Conservation (phyloP, 1,140 invertebrate species). For the Atta cephalotes region DNA sequence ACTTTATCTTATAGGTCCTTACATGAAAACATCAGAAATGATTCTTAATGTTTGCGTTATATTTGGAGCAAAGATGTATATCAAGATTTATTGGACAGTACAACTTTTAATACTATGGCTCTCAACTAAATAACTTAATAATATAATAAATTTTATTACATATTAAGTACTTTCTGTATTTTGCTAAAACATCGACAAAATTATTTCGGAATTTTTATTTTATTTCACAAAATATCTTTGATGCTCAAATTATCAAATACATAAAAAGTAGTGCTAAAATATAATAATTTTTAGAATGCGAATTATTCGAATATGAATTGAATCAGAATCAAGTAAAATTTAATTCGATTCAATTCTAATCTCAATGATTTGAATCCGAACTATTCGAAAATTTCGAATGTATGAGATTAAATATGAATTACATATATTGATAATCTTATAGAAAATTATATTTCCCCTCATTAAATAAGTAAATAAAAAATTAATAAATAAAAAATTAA, state of each 20-base stretch:
- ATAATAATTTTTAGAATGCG: background rate
- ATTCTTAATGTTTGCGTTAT: background rate
- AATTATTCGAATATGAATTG: too few relatives aligned
- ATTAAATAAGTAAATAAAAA: background rate
- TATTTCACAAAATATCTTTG: background rate
- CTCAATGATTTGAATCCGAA: too few relatives aligned
- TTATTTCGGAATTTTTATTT: background rate
- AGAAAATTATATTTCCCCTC: too few relatives aligned
- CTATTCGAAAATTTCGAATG: too few relatives aligned
- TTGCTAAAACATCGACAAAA: background rate
- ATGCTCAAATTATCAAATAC: background rate
- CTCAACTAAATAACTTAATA: background rate
- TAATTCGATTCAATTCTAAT: too few relatives aligned
- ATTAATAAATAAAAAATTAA: background rate
- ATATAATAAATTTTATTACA: background rate
- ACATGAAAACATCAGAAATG: constrained; percentile 10
- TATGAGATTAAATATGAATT: too few relatives aligned
- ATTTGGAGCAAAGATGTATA: background rate
- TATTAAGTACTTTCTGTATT: background rate
- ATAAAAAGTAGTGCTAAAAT: background rate
- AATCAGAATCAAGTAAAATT: too few relatives aligned
- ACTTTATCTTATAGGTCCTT: background rate
- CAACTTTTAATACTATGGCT: background rate
- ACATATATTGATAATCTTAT: too few relatives aligned
- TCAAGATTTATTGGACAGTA: background rate